Conservation (phyloP, 2,797 vertebrate genomes). For the Nothura maculosa region DNA sequence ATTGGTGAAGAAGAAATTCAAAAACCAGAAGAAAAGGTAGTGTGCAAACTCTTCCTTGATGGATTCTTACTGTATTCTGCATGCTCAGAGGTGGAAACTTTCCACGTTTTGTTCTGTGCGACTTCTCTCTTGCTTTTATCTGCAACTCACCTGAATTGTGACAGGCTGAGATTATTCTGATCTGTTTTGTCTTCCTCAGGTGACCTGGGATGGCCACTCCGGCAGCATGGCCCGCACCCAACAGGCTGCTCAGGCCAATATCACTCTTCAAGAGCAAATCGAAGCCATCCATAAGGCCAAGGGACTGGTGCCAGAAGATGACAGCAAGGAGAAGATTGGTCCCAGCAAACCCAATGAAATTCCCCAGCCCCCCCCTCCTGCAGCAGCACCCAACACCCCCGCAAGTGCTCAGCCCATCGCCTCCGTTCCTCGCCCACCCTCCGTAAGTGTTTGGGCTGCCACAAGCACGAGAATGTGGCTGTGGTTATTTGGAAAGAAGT, state of each 20-base stretch:
- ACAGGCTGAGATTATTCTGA: background rate
- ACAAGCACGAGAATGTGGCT: background rate
- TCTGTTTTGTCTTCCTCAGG: constrained; percentile 77
- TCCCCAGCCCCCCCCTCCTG: constrained; percentile 85
- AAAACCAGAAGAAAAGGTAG: constrained; percentile 98
- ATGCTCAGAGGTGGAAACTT: background rate
- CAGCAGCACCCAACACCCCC: constrained; percentile 82
- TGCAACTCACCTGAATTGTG: background rate
- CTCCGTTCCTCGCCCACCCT: constrained; percentile 85
- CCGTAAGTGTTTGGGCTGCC: constrained; percentile 77
- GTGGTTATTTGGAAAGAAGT: background rate
- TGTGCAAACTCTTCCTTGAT: background rate
- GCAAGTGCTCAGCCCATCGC: constrained; percentile 85
- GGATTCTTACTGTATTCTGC: background rate
- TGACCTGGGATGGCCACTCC: constrained; percentile 98
- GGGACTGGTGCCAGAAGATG: constrained; percentile 97
- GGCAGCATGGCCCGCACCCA: constrained; percentile 99
- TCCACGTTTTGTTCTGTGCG: background rate
- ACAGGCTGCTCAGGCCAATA: constrained; percentile 98
- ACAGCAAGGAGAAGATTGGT: constrained; percentile 97
- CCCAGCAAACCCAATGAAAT: constrained; percentile 96
- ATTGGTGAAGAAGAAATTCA: constrained; percentile 99
- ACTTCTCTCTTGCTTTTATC: background rate
- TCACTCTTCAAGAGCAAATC: constrained; percentile 98
- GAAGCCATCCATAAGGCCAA: constrained; percentile 99